Evolutionary conservation across 2,888 invertebrate species (phyloP).

Genomic region (Lamellibrachia columna): DNA sequence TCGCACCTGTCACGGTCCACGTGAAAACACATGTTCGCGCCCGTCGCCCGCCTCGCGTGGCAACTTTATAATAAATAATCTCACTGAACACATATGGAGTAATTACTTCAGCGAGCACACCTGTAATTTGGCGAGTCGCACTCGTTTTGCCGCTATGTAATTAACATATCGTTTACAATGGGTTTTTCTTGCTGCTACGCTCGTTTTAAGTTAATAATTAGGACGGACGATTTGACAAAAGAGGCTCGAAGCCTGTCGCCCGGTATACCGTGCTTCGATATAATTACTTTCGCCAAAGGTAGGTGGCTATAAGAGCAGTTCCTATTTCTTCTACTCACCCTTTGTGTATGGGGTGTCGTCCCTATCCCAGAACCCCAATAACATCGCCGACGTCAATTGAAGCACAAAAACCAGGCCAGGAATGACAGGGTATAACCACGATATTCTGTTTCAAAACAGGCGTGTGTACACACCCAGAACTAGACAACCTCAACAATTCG

Average conservation of each 20-base stretch:
- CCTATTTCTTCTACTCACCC: background rate
- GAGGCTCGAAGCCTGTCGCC: background rate
- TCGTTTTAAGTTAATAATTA: constrained; percentile 10
- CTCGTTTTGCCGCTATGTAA: background rate
- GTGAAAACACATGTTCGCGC: background rate
- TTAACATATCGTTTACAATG: background rate
- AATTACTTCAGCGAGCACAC: background rate
- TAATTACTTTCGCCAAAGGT: background rate
- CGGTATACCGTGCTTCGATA: background rate
- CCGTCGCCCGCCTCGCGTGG: background rate
- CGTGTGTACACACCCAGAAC: no score
- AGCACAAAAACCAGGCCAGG: no score
- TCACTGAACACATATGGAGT: constrained; percentile 2
- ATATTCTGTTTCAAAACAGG: no score
- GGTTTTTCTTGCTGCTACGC: background rate
- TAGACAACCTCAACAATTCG: no score
- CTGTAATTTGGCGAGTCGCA: background rate
- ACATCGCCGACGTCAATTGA: no score
- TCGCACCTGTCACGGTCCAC: background rate
- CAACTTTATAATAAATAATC: background rate
- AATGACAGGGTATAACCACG: no score
- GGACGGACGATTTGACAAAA: background rate
- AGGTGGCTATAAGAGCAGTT: background rate
- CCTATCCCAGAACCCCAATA: background rate
- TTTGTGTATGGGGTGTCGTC: background rate